A percentile compares a stretch with the other conserved stretches of the same genome.
Conservation (phyloP, 1,140 invertebrate genomes). For the Dendroctonus valens region DNA sequence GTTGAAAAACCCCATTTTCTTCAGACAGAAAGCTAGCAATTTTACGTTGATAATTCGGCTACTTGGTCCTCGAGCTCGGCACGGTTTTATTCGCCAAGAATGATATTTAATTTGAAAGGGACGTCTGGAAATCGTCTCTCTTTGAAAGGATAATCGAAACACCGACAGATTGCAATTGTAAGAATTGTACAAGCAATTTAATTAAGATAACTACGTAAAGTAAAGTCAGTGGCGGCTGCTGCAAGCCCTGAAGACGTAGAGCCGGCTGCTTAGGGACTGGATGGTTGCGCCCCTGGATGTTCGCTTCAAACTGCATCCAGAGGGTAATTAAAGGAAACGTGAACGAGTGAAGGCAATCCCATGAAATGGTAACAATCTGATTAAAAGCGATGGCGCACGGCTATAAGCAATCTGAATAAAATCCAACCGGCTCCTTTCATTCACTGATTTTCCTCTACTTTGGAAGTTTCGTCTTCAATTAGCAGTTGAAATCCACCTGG, state of each 20-base stretch:
- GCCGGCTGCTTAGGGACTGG: too few species aligned
- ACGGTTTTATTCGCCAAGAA: background rate
- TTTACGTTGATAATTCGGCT: too few species aligned
- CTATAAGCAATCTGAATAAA: conserved; percentile 26
- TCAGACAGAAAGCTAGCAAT: too few species aligned
- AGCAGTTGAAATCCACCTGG: background rate
- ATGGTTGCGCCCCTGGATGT: too few species aligned
- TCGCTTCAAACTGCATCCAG: background rate
- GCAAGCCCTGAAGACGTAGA: background rate
- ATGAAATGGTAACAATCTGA: conserved; percentile 28
- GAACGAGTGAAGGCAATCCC: conserved; percentile 20
- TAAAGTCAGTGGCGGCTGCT: background rate
- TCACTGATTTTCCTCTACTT: background rate
- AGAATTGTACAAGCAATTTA: conserved; percentile 19
- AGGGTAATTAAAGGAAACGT: conserved; percentile 27
- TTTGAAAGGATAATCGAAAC: conserved; percentile 6
- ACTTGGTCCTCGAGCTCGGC: too few species aligned
- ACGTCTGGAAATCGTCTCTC: conserved; percentile 1
- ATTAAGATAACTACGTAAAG: conserved; percentile 16
- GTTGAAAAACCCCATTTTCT: too few species aligned
- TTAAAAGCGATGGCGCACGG: conserved; percentile 23
- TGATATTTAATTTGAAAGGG: conserved; percentile 12
- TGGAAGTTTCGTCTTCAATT: background rate
- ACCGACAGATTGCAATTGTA: conserved; percentile 16
- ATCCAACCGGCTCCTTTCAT: conserved; percentile 16